phyloP scores from a whole-genome alignment of 2,888 invertebrate genomes.

The Horisme vitalbata region DNA sequence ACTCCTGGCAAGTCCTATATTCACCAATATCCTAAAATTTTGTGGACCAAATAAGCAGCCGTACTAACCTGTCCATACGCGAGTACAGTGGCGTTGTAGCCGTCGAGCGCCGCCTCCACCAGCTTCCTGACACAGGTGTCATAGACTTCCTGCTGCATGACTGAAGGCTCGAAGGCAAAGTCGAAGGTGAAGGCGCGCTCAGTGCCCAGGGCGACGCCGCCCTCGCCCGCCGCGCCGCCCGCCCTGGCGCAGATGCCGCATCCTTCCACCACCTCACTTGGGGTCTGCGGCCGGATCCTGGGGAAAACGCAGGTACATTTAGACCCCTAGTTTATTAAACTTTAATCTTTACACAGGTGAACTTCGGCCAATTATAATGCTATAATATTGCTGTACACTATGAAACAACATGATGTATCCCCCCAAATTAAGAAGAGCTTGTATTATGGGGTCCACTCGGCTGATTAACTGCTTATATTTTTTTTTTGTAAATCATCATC shows the following conservation, averaged over 20 bases:
- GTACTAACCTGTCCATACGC: slow-evolving; percentile 94
- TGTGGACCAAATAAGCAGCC: too few species aligned
- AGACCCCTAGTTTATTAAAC: too few species aligned
- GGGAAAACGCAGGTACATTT: slow-evolving; percentile 2
- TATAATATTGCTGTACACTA: too few species aligned
- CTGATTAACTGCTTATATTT: too few species aligned
- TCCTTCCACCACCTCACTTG: slow-evolving; percentile 96
- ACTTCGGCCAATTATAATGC: too few species aligned
- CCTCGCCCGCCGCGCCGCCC: slow-evolving; percentile 93
- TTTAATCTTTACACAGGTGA: too few species aligned
- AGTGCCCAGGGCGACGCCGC: slow-evolving; percentile 94
- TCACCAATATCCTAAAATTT: too few species aligned
- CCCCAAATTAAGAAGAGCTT: too few species aligned
- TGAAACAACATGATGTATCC: too few species aligned
- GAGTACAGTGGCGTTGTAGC: slow-evolving; percentile 98
- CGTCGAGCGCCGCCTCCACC: slow-evolving; percentile 96
- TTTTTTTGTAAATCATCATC: too few species aligned
- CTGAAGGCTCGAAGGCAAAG: slow-evolving; percentile 93
- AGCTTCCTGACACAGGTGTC: slow-evolving; percentile 91
- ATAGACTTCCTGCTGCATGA: slow-evolving; percentile 90
- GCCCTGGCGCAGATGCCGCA: slow-evolving; percentile 96
- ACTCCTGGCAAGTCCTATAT: too few species aligned
- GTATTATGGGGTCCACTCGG: too few species aligned
- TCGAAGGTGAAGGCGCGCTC: slow-evolving; percentile 99
- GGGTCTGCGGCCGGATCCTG: slow-evolving; percentile 97